Base-by-base conservation (phyloP, 2,113 vertebrate genomes). In the Vicugna pacos region DNA sequence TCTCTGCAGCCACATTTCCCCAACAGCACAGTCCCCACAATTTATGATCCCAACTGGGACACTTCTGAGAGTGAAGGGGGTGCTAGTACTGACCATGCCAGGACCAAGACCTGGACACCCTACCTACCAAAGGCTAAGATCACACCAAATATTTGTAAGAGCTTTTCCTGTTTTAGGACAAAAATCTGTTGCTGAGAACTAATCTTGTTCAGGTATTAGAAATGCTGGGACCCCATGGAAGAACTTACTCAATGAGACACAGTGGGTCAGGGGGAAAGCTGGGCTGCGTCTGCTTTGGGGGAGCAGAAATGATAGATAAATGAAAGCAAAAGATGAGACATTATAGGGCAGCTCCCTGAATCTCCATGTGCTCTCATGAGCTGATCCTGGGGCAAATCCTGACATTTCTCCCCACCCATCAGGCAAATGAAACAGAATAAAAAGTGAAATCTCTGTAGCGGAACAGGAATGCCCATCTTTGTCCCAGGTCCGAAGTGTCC, bases 341-440 rank as follows among this genome's bases (percentile, higher is more conserved):
- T 15, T 19, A 1, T 8, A 30, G 0, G 0, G 32, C 0, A 48
- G 24, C 13, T 58, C 65, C 67, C 81, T 0, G 0, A 15, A 26
- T 50, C 73, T 62, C n/a, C 8, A 0, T 2, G 16, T 48, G n/a
- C 22, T 42, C 5, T 81, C 20, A 5, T 24, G 58, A 91, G 38
- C 42, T 62, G 42, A n/a, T 22, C 20, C 5, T 11, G 30, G n/a
- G 1, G 7, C 11, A n/a, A 11, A 35, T 9, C 26, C 38, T 42
- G 48, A 20, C 32, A 52, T 42, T 64, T 32, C 60, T 81, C 30
- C 16, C 32, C 46, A 35, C 4, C 72, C 3, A 0, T 32, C 42
- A 80, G 16, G 26, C 16, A 54, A 70, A 58, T 13, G 70, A 48
- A 82, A 48, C 19, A 26, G 52, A 84, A 52, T 3, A 32, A 24